Evolutionary conservation across 2,888 invertebrate species (phyloP).

Genomic region (Drosophila robusta): DNA sequence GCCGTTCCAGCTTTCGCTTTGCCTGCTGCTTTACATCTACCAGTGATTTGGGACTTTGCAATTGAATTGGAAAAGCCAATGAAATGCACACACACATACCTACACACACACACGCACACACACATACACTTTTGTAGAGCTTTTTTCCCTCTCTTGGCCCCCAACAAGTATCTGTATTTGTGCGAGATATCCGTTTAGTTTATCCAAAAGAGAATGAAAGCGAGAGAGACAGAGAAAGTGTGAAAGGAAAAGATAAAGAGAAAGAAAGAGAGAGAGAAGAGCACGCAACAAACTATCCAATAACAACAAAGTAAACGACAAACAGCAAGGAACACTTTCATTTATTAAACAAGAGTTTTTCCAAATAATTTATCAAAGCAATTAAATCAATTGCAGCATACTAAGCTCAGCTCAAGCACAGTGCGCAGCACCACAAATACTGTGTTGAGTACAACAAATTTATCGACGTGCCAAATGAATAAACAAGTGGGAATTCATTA

Average conservation of each 20-base stretch:
- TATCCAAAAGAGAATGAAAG: not conserved
- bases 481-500: too few species aligned
- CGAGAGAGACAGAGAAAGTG: not conserved
- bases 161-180: not conserved
- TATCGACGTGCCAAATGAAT: too few species aligned
- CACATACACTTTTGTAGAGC: not conserved
- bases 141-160: not conserved
- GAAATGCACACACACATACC: slow-evolving; percentile 33
- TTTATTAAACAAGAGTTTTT: slow-evolving; percentile 25
- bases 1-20: slow-evolving; percentile 33
- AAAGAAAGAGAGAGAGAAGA: not conserved
- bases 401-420: not conserved
- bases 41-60: slow-evolving; percentile 54
- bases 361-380: slow-evolving; percentile 29
- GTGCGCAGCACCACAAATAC: not conserved
- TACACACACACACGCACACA: not conserved
- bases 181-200: not conserved
- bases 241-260: not conserved
- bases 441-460: not conserved
- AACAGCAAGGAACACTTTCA: slow-evolving; percentile 12
- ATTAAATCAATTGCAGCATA: slow-evolving; percentile 21
- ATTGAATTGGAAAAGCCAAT: slow-evolving; percentile 58
- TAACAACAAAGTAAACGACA: slow-evolving; percentile 9
- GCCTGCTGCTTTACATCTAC: slow-evolving; percentile 32
- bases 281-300: not conserved